phyloP scores from a whole-genome alignment of 2,888 invertebrate genomes.

The Nemoura dubitans region DNA sequence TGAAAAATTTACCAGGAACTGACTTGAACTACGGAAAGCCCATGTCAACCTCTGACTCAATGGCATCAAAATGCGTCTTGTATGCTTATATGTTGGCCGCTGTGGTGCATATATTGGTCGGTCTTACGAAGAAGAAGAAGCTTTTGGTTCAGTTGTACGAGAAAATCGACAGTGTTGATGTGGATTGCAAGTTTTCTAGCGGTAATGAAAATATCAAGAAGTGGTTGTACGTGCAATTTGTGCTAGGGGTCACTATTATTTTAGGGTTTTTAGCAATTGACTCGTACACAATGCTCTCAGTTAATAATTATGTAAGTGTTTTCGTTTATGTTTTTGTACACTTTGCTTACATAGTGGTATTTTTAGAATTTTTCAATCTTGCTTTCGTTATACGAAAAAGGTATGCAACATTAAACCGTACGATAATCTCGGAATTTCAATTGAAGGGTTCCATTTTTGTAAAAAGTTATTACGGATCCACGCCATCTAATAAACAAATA shows the following conservation, averaged over 20 bases:
- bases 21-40: neutral
- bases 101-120: neutral
- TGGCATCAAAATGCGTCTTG: neutral
- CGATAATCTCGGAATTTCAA: neutral
- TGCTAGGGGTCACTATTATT: neutral
- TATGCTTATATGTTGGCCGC: neutral
- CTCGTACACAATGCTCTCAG: neutral
- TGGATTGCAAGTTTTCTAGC: neutral
- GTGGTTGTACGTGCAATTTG: neutral
- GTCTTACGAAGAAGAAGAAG: neutral
- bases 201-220: neutral
- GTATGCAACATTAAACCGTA: neutral
- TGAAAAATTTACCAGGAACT: neutral
- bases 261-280: neutral
- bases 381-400: neutral
- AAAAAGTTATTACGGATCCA: neutral
- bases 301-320: neutral
- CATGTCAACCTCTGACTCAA: neutral
- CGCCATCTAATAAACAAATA: too few species aligned
- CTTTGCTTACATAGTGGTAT: neutral
- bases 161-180: neutral
- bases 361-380: neutral
- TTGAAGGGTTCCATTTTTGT: neutral
- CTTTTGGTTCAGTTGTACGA: neutral
- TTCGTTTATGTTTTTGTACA: neutral